These are phyloP conservation scores for Lysandra coridon DNA, from an alignment of 2,888 invertebrate genomes.

Conservation along the genomic window DNA sequence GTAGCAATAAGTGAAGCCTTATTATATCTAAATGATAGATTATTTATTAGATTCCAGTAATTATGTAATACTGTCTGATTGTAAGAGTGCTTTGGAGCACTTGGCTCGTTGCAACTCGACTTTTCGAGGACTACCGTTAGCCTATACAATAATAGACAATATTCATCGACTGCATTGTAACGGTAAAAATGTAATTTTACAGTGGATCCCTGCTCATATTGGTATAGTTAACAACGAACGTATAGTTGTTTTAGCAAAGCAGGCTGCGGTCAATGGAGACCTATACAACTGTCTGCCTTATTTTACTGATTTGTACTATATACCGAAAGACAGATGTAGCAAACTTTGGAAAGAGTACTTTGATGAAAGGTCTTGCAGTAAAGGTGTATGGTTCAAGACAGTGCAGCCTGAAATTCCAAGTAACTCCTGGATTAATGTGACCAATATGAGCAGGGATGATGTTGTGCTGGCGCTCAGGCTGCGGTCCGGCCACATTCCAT, in stretches of 20 bases:
- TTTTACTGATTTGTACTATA: background rate
- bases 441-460: background rate
- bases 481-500: background rate
- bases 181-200: background rate
- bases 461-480: background rate
- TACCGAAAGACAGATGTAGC: too few species aligned
- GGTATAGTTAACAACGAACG: background rate
- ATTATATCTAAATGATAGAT: background rate
- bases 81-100: too few species aligned
- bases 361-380: background rate
- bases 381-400: background rate
- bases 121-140: constrained; percentile 15
- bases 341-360: too few species aligned
- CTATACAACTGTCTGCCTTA: background rate
- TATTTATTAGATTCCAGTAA: too few species aligned
- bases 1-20: constrained; percentile 7
- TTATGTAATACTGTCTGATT: too few species aligned
- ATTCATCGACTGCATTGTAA: background rate
- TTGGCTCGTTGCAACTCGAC: constrained; percentile 12
- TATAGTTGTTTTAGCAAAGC: background rate
- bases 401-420: background rate
- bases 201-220: constrained; percentile 20
- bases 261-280: background rate
- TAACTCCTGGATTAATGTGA: background rate
- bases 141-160: background rate